Evolutionary conservation across 1,140 invertebrate species (phyloP), one percentile per base, ranked within the genome.

Genomic region (Goniozus legneri): DNA sequence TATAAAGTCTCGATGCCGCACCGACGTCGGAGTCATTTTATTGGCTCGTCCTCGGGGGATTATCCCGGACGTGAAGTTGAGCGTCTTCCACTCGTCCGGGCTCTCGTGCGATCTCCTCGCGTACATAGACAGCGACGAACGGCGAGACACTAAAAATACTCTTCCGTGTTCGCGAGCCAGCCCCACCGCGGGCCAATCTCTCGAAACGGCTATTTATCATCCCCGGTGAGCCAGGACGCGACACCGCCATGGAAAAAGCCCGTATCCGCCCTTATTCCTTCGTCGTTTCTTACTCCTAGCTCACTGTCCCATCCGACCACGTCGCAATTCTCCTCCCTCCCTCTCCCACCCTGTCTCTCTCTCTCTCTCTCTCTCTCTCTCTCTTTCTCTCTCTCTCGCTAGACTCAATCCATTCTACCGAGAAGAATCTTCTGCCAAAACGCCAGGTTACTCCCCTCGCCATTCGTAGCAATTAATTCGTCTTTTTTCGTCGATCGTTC

Each of bases 201-300:
- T 46, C 36, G 42, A 50, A 48, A 61, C 50, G 49, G 58, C 65
- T 56, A 74, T 74, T 74, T 70, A 72, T 71, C 70, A 74, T 71
- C 50, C 47, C 50, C 41, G 32, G 31, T 38, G n/a, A n/a, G n/a
- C n/a, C n/a, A n/a, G 48, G 40, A 60, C 38, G 44, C 51, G 37
- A 33, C 50, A 48, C 10, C 31, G 43, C 51, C 39, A 49, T 42
- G 44, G 44, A 54, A 51, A 60, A 54, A 52, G n/a, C n/a, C n/a
- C 39, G 54, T 51, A 52, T 62, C 58, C 50, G 60, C 37, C 41
- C 48, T 22, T 33, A 21, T n/a, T 37, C 38, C 35, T 18, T 46
- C 27, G 12, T 38, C 44, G 24, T 4, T 27, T 27, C 24, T 10
- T 27, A n/a, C n/a, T n/a, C n/a, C n/a, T n/a, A n/a, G n/a, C n/a